These are phyloP conservation scores for Cybosia mesomella DNA, from an alignment of 2,888 invertebrate genomes.

Conservation along the genomic window DNA sequence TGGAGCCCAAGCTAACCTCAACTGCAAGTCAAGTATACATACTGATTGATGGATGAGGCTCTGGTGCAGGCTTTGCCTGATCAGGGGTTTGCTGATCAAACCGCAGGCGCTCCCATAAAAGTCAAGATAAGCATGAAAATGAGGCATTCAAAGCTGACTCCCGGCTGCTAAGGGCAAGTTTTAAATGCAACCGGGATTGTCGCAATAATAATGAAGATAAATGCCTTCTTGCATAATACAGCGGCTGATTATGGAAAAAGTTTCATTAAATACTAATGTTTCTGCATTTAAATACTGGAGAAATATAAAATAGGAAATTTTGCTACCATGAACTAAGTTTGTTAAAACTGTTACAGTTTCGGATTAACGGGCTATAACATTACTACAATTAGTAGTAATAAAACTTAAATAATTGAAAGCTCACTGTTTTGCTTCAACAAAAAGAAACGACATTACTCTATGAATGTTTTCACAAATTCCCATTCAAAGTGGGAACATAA, in stretches of 20 bases:
- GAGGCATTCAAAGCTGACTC: too few relatives aligned
- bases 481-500: conserved; percentile 17
- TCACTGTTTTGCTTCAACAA: not conserved
- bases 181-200: too few relatives aligned
- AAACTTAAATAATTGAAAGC: conserved; percentile 2
- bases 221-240: too few relatives aligned
- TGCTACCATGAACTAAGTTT: not conserved
- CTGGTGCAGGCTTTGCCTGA: too few relatives aligned
- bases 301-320: not conserved
- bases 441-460: not conserved
- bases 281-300: not conserved
- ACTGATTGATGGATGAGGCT: too few relatives aligned
- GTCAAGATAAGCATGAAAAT: too few relatives aligned
- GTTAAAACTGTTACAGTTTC: not conserved
- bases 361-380: not conserved
- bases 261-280: not conserved
- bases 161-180: too few relatives aligned
- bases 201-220: too few relatives aligned
- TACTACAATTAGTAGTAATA: not conserved
- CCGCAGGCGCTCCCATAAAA: too few relatives aligned
- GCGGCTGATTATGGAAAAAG: not conserved
- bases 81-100: too few relatives aligned
- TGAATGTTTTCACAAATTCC: conserved; percentile 23
- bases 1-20: too few relatives aligned
- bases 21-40: too few relatives aligned